These are phyloP conservation scores for Poliocrania exsul DNA, from an alignment of 2,797 vertebrate species.

Conservation along the genomic window DNA sequence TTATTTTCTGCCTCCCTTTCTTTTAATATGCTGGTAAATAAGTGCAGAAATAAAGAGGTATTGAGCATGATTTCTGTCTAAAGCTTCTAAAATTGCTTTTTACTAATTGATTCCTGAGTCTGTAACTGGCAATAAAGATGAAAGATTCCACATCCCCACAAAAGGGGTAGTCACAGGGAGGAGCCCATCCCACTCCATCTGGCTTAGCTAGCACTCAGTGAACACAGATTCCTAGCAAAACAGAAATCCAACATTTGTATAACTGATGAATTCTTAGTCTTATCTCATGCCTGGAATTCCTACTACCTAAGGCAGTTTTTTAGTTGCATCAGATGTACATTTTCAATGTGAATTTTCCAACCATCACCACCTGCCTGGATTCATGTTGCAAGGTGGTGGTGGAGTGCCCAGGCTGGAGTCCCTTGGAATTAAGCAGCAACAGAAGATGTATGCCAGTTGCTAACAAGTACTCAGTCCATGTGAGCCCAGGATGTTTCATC, in stretches of 20 bases:
- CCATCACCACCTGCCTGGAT: not conserved
- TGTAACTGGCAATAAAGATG: not conserved
- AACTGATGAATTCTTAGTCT: not conserved
- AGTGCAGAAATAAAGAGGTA: not conserved
- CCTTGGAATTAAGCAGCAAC: not conserved
- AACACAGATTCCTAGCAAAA: not conserved
- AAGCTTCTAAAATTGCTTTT: not conserved
- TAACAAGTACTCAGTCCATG: fast-evolving
- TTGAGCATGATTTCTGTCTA: not conserved
- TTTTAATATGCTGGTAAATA: not conserved
- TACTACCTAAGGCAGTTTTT: not conserved
- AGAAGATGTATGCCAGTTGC: not conserved
- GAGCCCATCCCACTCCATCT: not conserved
- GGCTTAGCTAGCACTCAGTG: not conserved
- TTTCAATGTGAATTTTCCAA: not conserved
- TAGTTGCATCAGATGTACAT: not conserved
- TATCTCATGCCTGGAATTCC: not conserved
- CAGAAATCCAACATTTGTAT: not conserved
- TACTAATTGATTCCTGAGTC: not conserved
- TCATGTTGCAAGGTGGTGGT: not conserved
- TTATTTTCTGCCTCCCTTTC: not conserved
- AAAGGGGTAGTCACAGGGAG: not conserved
- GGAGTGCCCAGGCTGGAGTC: not conserved
- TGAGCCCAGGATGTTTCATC: not conserved
- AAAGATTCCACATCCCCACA: not conserved